Percentiles rank a stretch among this genome's conserved stretches.
phyloP scores from a whole-genome alignment of 1,140 invertebrate genomes.

The Drosophila kanapiae region DNA sequence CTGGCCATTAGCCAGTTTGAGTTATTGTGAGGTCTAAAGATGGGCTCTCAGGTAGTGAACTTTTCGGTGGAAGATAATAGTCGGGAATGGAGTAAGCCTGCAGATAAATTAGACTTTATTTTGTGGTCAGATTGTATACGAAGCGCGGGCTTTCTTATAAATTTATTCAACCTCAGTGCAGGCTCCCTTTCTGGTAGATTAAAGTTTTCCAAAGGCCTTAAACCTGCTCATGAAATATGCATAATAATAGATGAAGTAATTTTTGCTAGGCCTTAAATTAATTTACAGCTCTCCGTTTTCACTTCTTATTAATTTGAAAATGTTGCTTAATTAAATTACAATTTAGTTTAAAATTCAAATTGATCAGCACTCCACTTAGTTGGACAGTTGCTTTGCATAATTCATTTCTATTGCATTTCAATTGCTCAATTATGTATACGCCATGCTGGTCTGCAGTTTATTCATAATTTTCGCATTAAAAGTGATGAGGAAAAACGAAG shows the following conservation, averaged over 20 bases:
- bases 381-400: slow-evolving; percentile 58
- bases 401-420: slow-evolving; percentile 63
- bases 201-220: not conserved
- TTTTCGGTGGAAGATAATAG: slow-evolving; percentile 1
- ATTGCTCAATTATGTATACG: slow-evolving; percentile 65
- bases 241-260: not conserved
- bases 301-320: slow-evolving; percentile 18
- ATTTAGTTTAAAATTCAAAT: slow-evolving; percentile 37
- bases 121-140: not conserved
- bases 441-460: slow-evolving; percentile 39
- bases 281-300: slow-evolving; percentile 23
- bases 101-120: slow-evolving; percentile 3
- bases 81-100: not conserved
- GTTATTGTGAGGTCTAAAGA: slow-evolving; percentile 17
- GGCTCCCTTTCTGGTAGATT: not conserved
- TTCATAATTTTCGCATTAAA: slow-evolving; percentile 41
- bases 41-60: slow-evolving; percentile 19
- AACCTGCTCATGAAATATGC: not conserved
- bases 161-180: not conserved
- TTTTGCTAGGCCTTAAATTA: not conserved
- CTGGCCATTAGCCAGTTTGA: slow-evolving; percentile 45
- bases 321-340: slow-evolving; percentile 40
- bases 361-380: slow-evolving; percentile 42
- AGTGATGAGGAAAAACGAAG: slow-evolving; percentile 25
- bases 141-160: not conserved